Base-by-base conservation (phyloP, 2,113 vertebrate genomes). In the Semnornis frantzii region DNA sequence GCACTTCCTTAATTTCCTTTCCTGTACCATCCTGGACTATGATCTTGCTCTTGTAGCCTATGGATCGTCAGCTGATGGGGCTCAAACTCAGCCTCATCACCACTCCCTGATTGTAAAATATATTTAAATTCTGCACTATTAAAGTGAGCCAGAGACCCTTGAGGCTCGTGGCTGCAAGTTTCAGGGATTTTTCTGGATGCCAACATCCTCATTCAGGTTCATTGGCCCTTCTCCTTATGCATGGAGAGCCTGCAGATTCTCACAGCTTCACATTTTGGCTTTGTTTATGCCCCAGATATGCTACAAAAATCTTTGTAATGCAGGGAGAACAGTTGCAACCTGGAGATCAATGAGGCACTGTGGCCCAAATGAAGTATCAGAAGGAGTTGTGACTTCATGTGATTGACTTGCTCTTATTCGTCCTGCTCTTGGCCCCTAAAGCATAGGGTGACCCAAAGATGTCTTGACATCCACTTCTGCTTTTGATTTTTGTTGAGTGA, bases 211-310 rank as follows among this genome's bases (percentile, higher is more conserved):
- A 33, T 4, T 5, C 5, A 34, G 4, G 8, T 81, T 55, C 37
- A 33, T 81, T 1, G 1, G 13, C 66, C 78, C 25, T 2, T 2
- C 10, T 68, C 28, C 6, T 7, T 4, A 2, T n/a, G 10, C 4
- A 3, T 0, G 5, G 13, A 60, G 30, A 89, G 13, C 30, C 37
- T 37, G 34, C 55, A n/a, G n/a, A 16, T 18, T 78, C 24, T 8
- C 55, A 28, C 5, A 16, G 5, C 18, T 80, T 73, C 18, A 15
- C 0, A 0, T 42, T 17, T 9, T 2, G 4, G 3, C 16, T 76
- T 25, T 4, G 19, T 73, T 70, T 73, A 25, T 82, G 44, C 5
- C 19, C 12, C 21, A 54, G n/a, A 44, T 90, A 23, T 0, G 1
- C 27, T 48, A 23, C 16, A 86, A 76, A 82, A 44, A 33, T 69